Evolutionary conservation across 2,113 vertebrate species (phyloP).

Genomic region (Nerophis lumbriciformis): DNA sequence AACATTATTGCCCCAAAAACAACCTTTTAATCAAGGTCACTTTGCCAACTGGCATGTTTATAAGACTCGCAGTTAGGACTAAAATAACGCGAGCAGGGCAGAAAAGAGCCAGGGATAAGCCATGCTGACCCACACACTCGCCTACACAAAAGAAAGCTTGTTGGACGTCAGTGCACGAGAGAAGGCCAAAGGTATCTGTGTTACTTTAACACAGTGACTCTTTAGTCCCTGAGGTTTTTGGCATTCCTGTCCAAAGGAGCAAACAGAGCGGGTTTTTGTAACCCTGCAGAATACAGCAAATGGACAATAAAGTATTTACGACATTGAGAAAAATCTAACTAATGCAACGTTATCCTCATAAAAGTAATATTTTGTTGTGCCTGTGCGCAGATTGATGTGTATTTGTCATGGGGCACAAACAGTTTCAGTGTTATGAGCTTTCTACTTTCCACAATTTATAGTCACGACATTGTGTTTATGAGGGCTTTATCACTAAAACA

Average conservation of each 20-base stretch:
- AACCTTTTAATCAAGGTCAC: constrained; percentile 26
- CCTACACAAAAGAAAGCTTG: constrained; percentile 13
- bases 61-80: constrained; percentile 1
- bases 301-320: not conserved
- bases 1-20: constrained; percentile 8
- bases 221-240: not conserved
- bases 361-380: not conserved
- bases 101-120: constrained; percentile 20
- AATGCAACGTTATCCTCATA: not conserved
- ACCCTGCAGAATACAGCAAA: not conserved
- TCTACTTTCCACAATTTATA: not conserved
- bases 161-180: constrained; percentile 11
- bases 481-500: not conserved
- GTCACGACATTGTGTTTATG: not conserved
- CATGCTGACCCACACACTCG: constrained; percentile 28
- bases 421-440: not conserved
- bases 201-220: constrained; percentile 5
- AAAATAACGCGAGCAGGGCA: constrained; percentile 30
- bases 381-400: not conserved
- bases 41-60: constrained; percentile 24
- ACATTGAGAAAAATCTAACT: not conserved
- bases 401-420: not conserved
- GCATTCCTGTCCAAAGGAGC: not conserved
- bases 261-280: not conserved
- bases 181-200: constrained; percentile 11